A percentile compares a stretch with the other conserved stretches of the same genome.
Evolutionary conservation across 2,113 vertebrate genomes (phyloP).

Genomic region (Pseudonaja textilis): DNA sequence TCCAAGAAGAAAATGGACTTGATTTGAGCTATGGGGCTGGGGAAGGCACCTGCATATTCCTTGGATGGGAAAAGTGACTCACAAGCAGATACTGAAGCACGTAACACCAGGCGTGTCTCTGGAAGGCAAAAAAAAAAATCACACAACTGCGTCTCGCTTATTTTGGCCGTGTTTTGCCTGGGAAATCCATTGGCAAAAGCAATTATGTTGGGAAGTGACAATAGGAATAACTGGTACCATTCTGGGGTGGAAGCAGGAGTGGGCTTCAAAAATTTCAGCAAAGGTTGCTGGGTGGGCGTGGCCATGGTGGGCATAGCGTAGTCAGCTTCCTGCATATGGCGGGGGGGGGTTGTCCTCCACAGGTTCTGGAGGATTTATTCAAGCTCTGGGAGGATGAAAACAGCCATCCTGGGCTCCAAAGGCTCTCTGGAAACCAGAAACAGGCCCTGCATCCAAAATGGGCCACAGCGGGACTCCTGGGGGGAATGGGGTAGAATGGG

Average conservation of each 20-base stretch:
- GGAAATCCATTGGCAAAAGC: not conserved
- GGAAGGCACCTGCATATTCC: not conserved
- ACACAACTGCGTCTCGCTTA: not conserved
- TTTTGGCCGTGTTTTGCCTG: not conserved
- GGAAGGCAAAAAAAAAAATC: not conserved
- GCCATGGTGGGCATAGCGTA: too few species aligned
- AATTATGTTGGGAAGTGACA: not conserved
- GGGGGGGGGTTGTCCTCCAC: too few species aligned
- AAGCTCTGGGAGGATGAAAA: too few species aligned
- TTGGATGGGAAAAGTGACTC: not conserved
- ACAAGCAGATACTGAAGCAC: not conserved
- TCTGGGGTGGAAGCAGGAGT: conserved; percentile 8
- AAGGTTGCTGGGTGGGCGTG: too few species aligned
- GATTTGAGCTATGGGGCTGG: not conserved
- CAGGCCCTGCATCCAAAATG: too few species aligned
- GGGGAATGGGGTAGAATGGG: too few species aligned
- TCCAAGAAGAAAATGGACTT: not conserved
- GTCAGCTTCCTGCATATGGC: too few species aligned
- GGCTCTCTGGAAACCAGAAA: too few species aligned
- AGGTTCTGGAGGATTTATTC: too few species aligned
- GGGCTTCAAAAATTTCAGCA: too few species aligned
- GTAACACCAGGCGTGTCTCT: not conserved
- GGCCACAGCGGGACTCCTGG: too few species aligned
- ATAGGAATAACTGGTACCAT: conserved; percentile 32
- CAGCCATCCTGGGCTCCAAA: too few species aligned